Conservation (phyloP, 2,113 vertebrate species). For the Cottus gobio region DNA sequence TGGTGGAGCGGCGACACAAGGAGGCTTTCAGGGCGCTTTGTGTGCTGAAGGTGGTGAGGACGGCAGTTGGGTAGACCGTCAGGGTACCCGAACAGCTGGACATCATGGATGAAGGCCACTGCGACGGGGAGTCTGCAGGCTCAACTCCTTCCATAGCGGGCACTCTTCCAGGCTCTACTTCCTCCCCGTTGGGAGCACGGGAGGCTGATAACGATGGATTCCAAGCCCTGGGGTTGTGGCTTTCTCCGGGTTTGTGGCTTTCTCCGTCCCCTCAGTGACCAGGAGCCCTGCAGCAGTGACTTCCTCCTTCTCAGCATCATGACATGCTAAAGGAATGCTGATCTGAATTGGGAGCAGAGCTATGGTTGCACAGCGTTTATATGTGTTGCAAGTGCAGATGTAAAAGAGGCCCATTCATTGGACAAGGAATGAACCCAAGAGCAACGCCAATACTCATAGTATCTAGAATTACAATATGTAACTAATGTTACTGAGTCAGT, state of each 20-base stretch:
- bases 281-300: not conserved
- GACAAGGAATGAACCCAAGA: no score
- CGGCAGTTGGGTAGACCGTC: not conserved
- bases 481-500: slow-evolving; percentile 29
- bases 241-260: not conserved
- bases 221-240: no score
- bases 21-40: not conserved
- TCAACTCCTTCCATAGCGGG: not conserved
- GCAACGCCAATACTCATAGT: no score
- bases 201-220: not conserved
- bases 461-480: no score
- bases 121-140: not conserved
- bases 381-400: no score
- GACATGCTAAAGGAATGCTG: no score
- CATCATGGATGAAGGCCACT: not conserved
- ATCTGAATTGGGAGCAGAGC: no score
- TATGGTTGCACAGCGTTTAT: no score
- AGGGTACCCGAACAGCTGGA: not conserved
- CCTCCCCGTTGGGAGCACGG: not conserved
- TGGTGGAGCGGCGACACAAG: not conserved
- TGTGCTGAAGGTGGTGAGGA: not conserved
- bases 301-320: not conserved
- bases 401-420: no score
- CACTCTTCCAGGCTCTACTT: not conserved
- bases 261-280: not conserved